Evolutionary conservation across 2,113 vertebrate species (phyloP).

Genomic region (Garra rufa): DNA sequence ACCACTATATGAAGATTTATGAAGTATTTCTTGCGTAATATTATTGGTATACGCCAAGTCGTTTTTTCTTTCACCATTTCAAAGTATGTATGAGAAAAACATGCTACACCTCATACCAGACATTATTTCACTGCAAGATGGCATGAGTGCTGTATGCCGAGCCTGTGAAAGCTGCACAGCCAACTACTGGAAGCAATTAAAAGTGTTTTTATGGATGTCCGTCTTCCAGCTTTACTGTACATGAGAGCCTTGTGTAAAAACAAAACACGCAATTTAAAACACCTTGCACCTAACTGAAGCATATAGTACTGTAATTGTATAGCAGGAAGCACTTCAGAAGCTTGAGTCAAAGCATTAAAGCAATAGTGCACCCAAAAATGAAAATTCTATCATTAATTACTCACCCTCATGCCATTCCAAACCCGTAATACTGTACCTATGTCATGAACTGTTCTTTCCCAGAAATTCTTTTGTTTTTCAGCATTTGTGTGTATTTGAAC

Average conservation of each 20-base stretch:
- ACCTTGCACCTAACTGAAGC: constrained; percentile 28
- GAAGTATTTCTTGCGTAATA: neutral
- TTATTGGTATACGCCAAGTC: no score
- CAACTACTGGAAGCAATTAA: constrained; percentile 67
- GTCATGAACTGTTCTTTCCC: no score
- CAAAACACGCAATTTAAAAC: constrained; percentile 39
- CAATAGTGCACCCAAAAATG: neutral
- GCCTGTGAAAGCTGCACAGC: constrained; percentile 39
- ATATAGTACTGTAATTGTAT: constrained; percentile 4
- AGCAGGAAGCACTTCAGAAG: constrained; percentile 8
- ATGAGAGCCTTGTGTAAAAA: constrained; percentile 53
- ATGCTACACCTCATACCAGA: neutral
- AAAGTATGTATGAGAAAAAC: neutral
- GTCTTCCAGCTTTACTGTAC: constrained; percentile 53
- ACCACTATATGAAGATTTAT: neutral
- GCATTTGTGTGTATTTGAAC: no score
- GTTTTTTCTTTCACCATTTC: neutral
- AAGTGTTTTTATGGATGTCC: constrained; percentile 57
- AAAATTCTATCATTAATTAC: no score
- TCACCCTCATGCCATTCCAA: no score
- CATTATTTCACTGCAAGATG: constrained; percentile 18
- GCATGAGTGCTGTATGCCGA: constrained; percentile 16
- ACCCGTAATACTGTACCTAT: no score
- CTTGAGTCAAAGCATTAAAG: neutral
- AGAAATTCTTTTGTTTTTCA: no score